Evolutionary conservation across 1,140 invertebrate genomes (phyloP), one percentile per base, ranked within the genome.

Genomic region (Nasonia vitripennis): DNA sequence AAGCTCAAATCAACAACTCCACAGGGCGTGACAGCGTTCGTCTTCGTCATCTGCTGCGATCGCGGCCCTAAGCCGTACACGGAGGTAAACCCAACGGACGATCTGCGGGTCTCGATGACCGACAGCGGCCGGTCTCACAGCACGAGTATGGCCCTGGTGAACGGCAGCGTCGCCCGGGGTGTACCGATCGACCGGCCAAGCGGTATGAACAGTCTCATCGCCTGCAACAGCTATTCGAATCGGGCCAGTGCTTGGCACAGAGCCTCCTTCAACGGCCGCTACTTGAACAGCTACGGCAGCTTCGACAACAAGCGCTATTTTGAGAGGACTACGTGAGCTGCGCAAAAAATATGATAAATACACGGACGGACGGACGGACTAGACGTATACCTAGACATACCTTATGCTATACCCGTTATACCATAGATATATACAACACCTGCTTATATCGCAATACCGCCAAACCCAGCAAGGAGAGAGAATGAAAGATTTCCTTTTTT

Each of bases 171-270:
- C 27, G 87, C 37, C 31, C 84, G 87, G 62, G 87, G 87, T 31
- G 79, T 88, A 45, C 87, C 88, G 27, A 89, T 89, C 80, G 90
- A 89, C 82, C 90, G 89, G 83, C 88, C 89, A 9, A 89, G 80
- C 84, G 88, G 55, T 62, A 89, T 87, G 87, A 89, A 90, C 67
- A 96, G 95, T 82, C 92, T 96, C 80, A 96, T 96, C 78, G 95
- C 95, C 1, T 96, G 95, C 93, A 96, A 95, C 91, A 96, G 96
- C 91, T 96, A 96, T 92, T 96, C 96, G 89, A 96, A 96, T 89
- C 94, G 95, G 62, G 94, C 95, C 2, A 95, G 95, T 87, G 94
- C 95, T 0, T 96, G 95, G 94, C 94, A 94, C 27, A 87, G 93
- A 23, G 91, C 93, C 0, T 93, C 92, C 2, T 93, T 91, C 87